These are phyloP conservation scores for Thripadectes ignobilis DNA, from an alignment of 2,797 vertebrate species.

Conservation along the genomic window DNA sequence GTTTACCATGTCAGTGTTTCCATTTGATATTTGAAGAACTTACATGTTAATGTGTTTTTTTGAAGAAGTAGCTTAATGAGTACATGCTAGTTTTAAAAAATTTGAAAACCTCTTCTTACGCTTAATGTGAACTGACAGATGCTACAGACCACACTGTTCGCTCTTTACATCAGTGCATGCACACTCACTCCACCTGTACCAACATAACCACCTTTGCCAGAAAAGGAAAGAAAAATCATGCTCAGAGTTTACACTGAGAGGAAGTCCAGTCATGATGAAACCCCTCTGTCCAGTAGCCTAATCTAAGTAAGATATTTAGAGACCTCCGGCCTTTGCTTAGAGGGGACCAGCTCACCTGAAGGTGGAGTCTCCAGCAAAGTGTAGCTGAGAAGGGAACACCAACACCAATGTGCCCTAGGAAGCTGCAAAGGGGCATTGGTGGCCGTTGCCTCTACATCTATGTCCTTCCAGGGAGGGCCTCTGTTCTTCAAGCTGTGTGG, in stretches of 20 bases:
- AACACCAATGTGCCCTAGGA: neutral
- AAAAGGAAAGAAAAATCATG: neutral
- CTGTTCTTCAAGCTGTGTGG: neutral
- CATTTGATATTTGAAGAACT: constrained; percentile 6
- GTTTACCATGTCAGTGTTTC: constrained; percentile 29
- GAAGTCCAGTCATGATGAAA: neutral
- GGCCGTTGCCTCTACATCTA: rapidly evolving
- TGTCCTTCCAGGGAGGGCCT: neutral
- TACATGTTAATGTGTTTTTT: neutral
- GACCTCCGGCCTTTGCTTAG: neutral
- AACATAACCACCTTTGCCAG: neutral
- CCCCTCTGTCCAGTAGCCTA: neutral
- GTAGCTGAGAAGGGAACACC: neutral
- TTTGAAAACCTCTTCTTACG: neutral
- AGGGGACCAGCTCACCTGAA: neutral
- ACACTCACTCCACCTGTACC: neutral
- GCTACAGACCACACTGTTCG: neutral
- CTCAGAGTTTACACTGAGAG: neutral
- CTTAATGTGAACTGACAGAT: neutral
- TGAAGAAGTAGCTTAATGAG: neutral
- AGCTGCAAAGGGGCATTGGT: neutral
- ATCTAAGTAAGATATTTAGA: neutral
- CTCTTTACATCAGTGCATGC: neutral
- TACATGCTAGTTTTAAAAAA: neutral
- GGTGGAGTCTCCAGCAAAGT: neutral